Conservation (phyloP, 1,140 invertebrate species). For the Trichonephila clavata region DNA sequence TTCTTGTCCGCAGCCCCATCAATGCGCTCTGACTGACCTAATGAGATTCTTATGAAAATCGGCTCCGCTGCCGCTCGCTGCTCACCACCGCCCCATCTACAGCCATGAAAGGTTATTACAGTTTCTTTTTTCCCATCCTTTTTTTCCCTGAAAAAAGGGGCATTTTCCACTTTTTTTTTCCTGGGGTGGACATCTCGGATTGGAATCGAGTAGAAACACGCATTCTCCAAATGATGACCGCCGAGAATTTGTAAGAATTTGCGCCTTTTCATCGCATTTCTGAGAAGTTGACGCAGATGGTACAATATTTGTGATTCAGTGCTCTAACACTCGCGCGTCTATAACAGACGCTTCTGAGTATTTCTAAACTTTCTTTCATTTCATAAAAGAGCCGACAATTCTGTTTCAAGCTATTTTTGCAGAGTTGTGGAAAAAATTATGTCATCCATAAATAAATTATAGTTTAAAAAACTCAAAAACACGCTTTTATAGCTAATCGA, state of each 20-base stretch:
- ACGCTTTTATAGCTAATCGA: too few relatives aligned
- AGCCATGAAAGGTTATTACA: not conserved
- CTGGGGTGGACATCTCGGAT: not conserved
- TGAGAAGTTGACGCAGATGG: too few relatives aligned
- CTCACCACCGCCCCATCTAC: not conserved
- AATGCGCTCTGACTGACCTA: not conserved
- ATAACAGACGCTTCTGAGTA: too few relatives aligned
- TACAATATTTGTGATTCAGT: too few relatives aligned
- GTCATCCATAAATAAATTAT: too few relatives aligned
- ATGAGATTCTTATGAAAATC: conserved; percentile 56
- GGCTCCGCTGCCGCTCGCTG: not conserved
- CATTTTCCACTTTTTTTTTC: not conserved
- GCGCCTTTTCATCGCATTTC: not conserved
- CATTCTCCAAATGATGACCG: not conserved
- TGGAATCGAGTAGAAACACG: not conserved
- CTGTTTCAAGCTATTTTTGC: too few relatives aligned
- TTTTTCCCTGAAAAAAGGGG: not conserved
- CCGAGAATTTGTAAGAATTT: not conserved
- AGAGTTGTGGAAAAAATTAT: too few relatives aligned
- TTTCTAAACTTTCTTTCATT: too few relatives aligned
- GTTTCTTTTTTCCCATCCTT: not conserved
- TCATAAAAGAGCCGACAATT: too few relatives aligned
- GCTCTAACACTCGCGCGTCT: too few relatives aligned
- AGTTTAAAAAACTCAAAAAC: too few relatives aligned
- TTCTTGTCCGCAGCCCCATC: not conserved